Evolutionary conservation across 1,140 invertebrate genomes (phyloP).

Genomic region (Chionoecetes opilio): DNA sequence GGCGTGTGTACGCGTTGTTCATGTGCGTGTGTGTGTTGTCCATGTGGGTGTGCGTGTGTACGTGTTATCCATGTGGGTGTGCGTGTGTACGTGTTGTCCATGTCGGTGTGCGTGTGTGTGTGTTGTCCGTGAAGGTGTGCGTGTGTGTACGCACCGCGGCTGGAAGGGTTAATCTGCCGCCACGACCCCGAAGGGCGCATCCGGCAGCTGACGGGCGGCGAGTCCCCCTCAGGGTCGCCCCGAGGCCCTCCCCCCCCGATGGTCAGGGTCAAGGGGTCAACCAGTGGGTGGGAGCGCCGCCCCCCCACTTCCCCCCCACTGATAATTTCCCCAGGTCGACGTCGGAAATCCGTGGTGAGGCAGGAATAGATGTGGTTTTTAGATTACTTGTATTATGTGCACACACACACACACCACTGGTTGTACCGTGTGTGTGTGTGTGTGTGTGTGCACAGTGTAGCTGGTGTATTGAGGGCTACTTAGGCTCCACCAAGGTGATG

Average conservation of each 20-base stretch:
- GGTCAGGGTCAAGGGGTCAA: constrained; percentile 45
- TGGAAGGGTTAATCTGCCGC: constrained; percentile 65
- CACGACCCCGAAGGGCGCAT: constrained; percentile 51
- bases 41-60: too few relatives aligned
- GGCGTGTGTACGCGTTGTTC: too few relatives aligned
- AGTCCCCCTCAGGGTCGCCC: constrained; percentile 18
- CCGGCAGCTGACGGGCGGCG: constrained; percentile 65
- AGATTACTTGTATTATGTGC: background rate
- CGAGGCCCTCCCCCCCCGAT: background rate
- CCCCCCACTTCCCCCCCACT: background rate
- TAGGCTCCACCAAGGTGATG: background rate
- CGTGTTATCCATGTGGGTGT: too few relatives aligned
- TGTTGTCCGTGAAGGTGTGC: background rate
- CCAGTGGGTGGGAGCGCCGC: constrained; percentile 40
- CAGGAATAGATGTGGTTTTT: background rate
- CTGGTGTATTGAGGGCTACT: too few relatives aligned
- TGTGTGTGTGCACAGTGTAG: background rate
- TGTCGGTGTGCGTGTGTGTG: background rate
- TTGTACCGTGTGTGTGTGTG: background rate
- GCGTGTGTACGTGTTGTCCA: background rate
- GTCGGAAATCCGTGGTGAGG: constrained; percentile 22
- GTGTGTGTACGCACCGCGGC: background rate
- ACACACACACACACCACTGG: background rate
- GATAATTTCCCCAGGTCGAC: background rate
- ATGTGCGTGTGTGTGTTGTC: too few relatives aligned